Evolutionary conservation across 1,140 invertebrate species (phyloP).

Genomic region (Drosophila varians): DNA sequence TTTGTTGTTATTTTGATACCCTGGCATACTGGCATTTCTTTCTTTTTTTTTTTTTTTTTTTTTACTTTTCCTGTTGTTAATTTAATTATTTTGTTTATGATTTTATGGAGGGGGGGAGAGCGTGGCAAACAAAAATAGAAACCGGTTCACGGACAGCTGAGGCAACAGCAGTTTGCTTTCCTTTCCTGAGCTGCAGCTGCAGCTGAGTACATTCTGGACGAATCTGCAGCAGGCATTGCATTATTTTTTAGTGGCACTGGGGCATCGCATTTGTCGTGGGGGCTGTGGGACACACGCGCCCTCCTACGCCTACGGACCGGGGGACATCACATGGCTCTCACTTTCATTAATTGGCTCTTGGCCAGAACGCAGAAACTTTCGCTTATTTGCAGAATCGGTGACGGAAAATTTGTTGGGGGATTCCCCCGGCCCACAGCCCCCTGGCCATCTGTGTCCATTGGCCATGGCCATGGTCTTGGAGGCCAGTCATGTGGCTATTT

Average conservation of each 20-base stretch:
- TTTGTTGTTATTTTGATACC: conserved; percentile 36
- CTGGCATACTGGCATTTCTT: conserved; percentile 12
- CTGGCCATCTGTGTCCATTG: conserved; percentile 28
- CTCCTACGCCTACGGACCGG: conserved; percentile 40
- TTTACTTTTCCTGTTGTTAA: conserved; percentile 45
- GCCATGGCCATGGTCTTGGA: conserved; percentile 64
- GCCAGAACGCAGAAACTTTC: conserved; percentile 57
- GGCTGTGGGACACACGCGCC: conserved; percentile 41
- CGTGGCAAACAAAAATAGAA: conserved; percentile 32
- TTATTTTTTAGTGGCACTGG: not conserved
- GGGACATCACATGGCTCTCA: conserved; percentile 41
- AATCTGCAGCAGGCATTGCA: not conserved
- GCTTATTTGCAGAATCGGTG: conserved; percentile 47
- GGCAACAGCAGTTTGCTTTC: conserved; percentile 15
- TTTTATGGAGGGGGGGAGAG: conserved; percentile 22
- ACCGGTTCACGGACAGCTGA: conserved; percentile 45
- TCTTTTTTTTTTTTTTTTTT: not conserved
- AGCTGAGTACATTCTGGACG: conserved; percentile 39
- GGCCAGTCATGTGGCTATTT: conserved; percentile 62
- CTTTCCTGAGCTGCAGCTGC: too few relatives aligned
- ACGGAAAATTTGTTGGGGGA: conserved; percentile 43
- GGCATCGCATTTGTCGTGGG: too few relatives aligned
- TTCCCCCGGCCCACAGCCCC: not conserved
- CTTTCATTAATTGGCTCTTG: conserved; percentile 2
- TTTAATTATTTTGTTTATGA: conserved; percentile 67